Evolutionary conservation across 2,888 invertebrate species (phyloP), one percentile per base, ranked within the genome.

Genomic region (Zhuqinia jingwanae): DNA sequence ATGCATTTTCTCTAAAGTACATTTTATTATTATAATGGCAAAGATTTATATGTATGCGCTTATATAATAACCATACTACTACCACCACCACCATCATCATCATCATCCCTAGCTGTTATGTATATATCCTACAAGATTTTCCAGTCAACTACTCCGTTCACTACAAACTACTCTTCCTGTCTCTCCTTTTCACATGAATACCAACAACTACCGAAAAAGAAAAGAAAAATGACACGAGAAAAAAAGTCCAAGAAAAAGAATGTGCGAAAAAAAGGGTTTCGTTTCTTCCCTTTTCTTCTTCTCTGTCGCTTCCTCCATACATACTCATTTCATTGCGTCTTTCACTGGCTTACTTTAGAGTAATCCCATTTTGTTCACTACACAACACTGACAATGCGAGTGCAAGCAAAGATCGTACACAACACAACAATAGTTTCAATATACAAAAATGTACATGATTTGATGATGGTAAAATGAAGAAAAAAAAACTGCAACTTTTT

Each of bases 201-300:
- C 15, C 27, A 68, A 65, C 56, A 10, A 53, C 0, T 1, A 42
- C 5, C 20, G 58, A 13, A 30, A 36, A 53, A n/a, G 17, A 65
- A 79, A 80, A 80, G 30, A n/a, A n/a, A n/a, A 68, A 45, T 22
- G 27, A 22, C 47, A 30, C 27, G 76, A 56, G 22, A 30, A 45
- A 76, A 25, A 20, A 45, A 53, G 42, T 36, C 5, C 8, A 36
- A 42, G 20, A 60, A 27, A 60, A 45, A 63, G 47, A 78, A 36
- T 78, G 63, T 78, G 47, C 63, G 60, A 77, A 77, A 77, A 65
- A 77, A 77, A 76, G 56, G 58, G 58, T 36, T 77, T 77, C 42
- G 77, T 77, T 77, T 77, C 58, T 42, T 42, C 22, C 50, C 25
- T 25, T 25, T 60, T 27, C 15, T 10, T 65, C 45, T 68, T 68